Evolutionary conservation across 1,140 invertebrate species (phyloP).

Genomic region (Diploscapter pachys): DNA sequence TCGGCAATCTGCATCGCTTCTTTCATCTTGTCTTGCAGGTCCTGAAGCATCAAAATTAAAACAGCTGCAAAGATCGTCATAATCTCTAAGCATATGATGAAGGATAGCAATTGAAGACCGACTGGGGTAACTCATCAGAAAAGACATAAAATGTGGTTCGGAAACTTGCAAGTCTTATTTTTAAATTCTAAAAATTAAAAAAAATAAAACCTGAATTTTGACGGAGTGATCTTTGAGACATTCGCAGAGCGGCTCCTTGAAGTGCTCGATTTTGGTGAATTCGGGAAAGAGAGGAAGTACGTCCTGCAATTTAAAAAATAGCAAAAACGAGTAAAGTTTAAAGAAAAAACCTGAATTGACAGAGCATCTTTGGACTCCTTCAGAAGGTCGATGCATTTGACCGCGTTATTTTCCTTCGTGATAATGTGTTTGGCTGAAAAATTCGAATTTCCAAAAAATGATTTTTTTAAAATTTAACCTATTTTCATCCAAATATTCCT

Average conservation of each 20-base stretch:
- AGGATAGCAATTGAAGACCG: no score
- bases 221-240: conserved; percentile 35
- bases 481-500: conserved; percentile 91
- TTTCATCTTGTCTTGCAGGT: conserved; percentile 84
- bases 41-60: conserved; percentile 64
- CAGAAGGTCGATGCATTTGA: conserved; percentile 64
- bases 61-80: no score
- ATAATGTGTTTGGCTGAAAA: conserved; percentile 34
- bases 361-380: conserved; percentile 77
- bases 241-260: conserved; percentile 66
- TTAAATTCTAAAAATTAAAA: background rate
- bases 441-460: conserved; percentile 2
- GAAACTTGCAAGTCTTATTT: conserved; percentile 13
- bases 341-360: conserved; percentile 70
- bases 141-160: conserved; percentile 3
- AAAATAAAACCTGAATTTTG: conserved; percentile 33
- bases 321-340: background rate
- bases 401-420: conserved; percentile 21
- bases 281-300: conserved; percentile 95
- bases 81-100: no score
- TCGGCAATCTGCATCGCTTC: conserved; percentile 82
- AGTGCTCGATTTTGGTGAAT: conserved; percentile 94
- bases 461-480: conserved; percentile 63
- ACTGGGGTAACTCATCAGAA: conserved; percentile 8
- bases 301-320: conserved; percentile 67